A percentile compares a stretch with the other conserved stretches of the same genome.
Conservation (phyloP, 2,888 invertebrate genomes). For the Argyra leucocephala region DNA sequence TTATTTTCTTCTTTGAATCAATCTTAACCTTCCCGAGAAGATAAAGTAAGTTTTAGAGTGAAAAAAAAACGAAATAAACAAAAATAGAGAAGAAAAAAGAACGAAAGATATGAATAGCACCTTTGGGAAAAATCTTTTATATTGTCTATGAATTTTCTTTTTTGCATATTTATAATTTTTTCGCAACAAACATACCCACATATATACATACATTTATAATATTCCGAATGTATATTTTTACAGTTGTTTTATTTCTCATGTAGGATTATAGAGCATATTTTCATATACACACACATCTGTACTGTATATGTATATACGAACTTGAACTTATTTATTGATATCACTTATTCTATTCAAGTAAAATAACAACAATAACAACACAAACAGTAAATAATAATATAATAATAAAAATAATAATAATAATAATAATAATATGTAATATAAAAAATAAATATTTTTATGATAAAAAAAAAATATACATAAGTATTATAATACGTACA, state of each 20-base stretch:
- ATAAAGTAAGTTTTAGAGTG: not conserved
- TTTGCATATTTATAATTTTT: not conserved
- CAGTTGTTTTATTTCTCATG: not conserved
- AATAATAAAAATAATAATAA: not conserved
- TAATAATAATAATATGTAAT: not conserved
- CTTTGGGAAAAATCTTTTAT: conserved; percentile 6
- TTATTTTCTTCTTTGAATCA: no score
- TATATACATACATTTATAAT: not conserved
- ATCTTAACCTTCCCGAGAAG: no score
- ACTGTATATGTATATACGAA: not conserved
- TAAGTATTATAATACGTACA: no score
- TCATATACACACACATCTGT: no score
- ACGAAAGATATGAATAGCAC: not conserved
- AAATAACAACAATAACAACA: not conserved
- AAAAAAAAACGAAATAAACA: no score
- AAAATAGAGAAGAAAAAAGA: not conserved
- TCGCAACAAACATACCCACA: not conserved
- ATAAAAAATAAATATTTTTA: not conserved
- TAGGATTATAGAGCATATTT: no score
- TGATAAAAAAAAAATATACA: not conserved
- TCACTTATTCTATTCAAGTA: conserved; percentile 6
- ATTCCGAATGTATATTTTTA: no score
- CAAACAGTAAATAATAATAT: not conserved
- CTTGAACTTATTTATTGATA: conserved; percentile 3
- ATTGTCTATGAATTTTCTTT: not conserved